These are phyloP conservation scores for Gnathonemus longibarbis DNA, from an alignment of 2,113 vertebrate species.

Conservation along the genomic window DNA sequence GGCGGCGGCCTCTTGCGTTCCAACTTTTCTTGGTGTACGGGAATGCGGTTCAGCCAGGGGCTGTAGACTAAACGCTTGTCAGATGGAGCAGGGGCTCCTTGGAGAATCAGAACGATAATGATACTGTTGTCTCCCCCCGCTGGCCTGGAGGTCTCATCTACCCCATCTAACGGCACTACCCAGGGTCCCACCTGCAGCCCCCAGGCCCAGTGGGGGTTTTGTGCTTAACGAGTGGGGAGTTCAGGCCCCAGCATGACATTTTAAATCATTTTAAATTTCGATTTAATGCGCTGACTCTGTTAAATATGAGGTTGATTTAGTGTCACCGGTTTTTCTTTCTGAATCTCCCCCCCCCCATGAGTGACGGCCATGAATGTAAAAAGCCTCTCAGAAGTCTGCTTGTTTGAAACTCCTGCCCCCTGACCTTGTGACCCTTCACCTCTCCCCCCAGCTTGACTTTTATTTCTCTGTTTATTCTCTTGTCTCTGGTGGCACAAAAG, in stretches of 20 bases:
- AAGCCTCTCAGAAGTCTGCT: conserved; percentile 11
- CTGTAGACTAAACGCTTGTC: background rate
- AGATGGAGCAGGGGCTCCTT: background rate
- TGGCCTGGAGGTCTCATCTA: background rate
- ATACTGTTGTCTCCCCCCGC: background rate
- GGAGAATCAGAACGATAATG: background rate
- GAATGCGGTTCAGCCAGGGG: background rate
- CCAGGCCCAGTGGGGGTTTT: background rate
- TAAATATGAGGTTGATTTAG: conserved; percentile 8
- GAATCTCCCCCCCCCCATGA: background rate
- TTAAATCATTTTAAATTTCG: conserved; percentile 1
- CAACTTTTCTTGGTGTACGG: background rate
- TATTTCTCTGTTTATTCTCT: background rate
- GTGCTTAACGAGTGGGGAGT: background rate
- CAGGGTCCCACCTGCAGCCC: conserved; percentile 12
- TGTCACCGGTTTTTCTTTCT: background rate
- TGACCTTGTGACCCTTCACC: background rate
- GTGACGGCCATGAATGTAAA: conserved; percentile 21
- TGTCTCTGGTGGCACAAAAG: background rate
- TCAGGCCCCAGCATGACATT: background rate
- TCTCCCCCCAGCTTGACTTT: background rate
- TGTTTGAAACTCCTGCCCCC: background rate
- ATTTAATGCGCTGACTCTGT: conserved; percentile 5
- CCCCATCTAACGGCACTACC: background rate
- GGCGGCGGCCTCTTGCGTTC: background rate